A percentile compares a stretch with the other conserved stretches of the same genome.
Evolutionary conservation across 2,797 vertebrate species (phyloP).

Genomic region (Manis pentadactyla): DNA sequence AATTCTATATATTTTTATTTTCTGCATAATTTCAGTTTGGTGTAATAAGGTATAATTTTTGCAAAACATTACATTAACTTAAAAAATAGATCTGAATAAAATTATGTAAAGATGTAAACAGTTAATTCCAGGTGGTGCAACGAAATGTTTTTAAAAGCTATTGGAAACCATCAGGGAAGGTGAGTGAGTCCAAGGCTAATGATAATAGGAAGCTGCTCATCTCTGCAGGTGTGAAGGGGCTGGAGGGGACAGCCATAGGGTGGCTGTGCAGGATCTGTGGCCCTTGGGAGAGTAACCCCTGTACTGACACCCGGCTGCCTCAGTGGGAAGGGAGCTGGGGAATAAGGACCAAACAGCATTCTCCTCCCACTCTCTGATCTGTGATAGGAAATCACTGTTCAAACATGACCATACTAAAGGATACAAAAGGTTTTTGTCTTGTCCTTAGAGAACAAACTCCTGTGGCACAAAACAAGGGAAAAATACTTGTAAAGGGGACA

Average conservation of each 20-base stretch:
- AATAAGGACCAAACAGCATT: background rate
- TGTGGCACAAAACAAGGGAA: background rate
- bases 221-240: background rate
- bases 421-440: background rate
- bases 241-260: background rate
- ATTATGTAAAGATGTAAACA: too few species aligned
- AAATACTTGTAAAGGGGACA: background rate
- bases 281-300: background rate
- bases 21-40: too few species aligned
- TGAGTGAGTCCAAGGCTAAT: background rate
- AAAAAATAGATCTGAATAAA: too few species aligned
- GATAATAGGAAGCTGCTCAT: background rate
- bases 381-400: background rate
- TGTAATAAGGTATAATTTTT: too few species aligned
- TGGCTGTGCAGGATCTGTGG: background rate
- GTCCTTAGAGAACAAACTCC: background rate
- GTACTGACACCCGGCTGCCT: background rate
- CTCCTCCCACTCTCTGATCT: background rate
- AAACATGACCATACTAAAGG: background rate
- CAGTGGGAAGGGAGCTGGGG: background rate
- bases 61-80: too few species aligned
- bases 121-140: too few species aligned
- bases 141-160: too few species aligned
- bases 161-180: background rate
- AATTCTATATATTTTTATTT: too few species aligned